A percentile compares a stretch with the other conserved stretches of the same genome.
Evolutionary conservation across 2,888 invertebrate species (phyloP).

Genomic region (Apamea crenata): DNA sequence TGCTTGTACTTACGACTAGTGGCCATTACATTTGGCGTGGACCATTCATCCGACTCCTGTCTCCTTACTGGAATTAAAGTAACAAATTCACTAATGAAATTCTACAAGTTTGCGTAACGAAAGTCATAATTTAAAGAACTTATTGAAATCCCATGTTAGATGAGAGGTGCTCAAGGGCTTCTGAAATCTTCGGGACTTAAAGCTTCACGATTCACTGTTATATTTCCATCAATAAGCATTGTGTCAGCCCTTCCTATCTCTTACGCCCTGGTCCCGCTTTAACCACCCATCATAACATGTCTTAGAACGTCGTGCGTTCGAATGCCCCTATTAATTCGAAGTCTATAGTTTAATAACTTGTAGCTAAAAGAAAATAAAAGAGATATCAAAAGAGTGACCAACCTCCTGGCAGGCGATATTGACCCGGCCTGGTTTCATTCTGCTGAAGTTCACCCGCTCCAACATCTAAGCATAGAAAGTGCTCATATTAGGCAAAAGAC

Average conservation of each 20-base stretch:
- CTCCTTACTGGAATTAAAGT: slow-evolving; percentile 54
- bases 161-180: background rate
- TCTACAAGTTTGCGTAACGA: too few species aligned
- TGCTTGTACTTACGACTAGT: slow-evolving; percentile 77
- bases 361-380: background rate
- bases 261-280: background rate
- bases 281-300: background rate
- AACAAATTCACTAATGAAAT: background rate
- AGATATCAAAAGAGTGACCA: background rate
- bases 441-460: slow-evolving; percentile 49
- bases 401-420: slow-evolving; percentile 51
- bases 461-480: slow-evolving; percentile 30
- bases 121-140: background rate
- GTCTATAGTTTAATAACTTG: background rate
- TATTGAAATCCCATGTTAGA: background rate
- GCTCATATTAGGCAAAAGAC: slow-evolving; percentile 7
- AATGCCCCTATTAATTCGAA: background rate
- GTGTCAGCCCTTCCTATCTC: background rate
- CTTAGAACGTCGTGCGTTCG: background rate
- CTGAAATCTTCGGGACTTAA: background rate
- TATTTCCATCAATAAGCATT: background rate
- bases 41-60: slow-evolving; percentile 73
- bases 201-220: background rate
- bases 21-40: slow-evolving; percentile 77
- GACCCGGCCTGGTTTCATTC: slow-evolving; percentile 31